Evolutionary conservation across 2,113 vertebrate genomes (phyloP).

Genomic region (Himantopus leucocephalus): DNA sequence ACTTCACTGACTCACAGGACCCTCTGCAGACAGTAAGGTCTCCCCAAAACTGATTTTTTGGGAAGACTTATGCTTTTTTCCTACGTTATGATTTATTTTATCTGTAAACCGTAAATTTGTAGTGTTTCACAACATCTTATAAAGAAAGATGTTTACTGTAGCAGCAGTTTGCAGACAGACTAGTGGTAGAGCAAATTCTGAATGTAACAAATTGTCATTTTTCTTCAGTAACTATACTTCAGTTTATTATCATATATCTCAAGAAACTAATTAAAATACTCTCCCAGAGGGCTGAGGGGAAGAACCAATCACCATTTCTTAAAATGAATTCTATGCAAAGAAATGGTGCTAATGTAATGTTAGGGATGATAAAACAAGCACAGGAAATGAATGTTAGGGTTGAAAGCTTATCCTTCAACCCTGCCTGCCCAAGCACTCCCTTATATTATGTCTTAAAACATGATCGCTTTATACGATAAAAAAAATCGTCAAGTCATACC

Average conservation of each 20-base stretch:
- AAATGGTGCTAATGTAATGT: neutral
- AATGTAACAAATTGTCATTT: neutral
- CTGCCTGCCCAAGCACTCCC: neutral
- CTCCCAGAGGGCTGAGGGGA: conserved; percentile 6
- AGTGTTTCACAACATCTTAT: neutral
- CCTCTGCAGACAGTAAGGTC: neutral
- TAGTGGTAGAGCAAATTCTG: neutral
- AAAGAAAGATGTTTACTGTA: neutral
- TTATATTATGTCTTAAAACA: neutral
- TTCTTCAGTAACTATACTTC: neutral
- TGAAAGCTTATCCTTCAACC: conserved; percentile 37
- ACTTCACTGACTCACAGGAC: neutral
- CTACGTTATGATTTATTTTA: neutral
- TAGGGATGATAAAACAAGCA: conserved; percentile 49
- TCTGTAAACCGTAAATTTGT: neutral
- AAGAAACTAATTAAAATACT: conserved; percentile 49
- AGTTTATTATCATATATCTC: conserved; percentile 26
- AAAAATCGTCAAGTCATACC: neutral
- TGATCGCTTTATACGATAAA: neutral
- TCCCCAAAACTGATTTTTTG: neutral
- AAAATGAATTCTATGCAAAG: conserved; percentile 36
- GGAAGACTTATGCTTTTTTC: neutral
- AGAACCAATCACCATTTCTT: conserved; percentile 30
- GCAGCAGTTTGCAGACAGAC: neutral
- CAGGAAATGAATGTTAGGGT: conserved; percentile 49